These are phyloP conservation scores for Fulmarus glacialis DNA, from an alignment of 2,113 vertebrate species.

Conservation along the genomic window DNA sequence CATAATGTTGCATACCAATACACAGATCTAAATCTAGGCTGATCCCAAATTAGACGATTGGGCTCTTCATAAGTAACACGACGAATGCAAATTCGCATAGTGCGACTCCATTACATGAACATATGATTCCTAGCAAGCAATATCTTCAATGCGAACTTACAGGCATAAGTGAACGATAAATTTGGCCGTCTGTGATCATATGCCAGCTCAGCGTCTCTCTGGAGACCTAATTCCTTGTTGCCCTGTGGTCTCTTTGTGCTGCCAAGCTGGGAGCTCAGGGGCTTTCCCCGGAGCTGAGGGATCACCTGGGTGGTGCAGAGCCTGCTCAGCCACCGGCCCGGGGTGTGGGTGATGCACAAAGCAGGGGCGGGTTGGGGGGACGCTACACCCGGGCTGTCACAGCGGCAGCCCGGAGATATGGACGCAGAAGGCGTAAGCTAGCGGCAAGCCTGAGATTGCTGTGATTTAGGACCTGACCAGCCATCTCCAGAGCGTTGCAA, in stretches of 20 bases:
- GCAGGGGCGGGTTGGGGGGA: background rate
- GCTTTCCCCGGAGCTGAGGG: background rate
- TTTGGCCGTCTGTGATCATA: background rate
- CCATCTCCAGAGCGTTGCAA: background rate
- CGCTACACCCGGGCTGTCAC: background rate
- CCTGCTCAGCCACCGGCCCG: background rate
- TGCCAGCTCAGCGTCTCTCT: background rate
- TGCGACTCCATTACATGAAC: background rate
- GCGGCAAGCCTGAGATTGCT: constrained; percentile 47
- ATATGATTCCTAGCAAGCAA: background rate
- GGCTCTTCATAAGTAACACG: background rate
- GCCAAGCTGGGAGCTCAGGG: background rate
- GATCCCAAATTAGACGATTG: background rate
- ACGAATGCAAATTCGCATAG: background rate
- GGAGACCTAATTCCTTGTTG: background rate
- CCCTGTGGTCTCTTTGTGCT: background rate
- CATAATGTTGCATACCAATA: background rate
- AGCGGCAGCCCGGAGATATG: background rate
- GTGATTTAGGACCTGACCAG: constrained; percentile 47
- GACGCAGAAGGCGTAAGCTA: background rate
- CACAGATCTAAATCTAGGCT: background rate
- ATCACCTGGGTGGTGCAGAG: background rate
- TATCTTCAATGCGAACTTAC: background rate
- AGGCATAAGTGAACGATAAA: background rate
- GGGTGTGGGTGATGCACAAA: background rate